Percentiles rank a stretch among this genome's conserved stretches.
Evolutionary conservation across 2,888 invertebrate genomes (phyloP).

Genomic region (Heteropelma amictum): DNA sequence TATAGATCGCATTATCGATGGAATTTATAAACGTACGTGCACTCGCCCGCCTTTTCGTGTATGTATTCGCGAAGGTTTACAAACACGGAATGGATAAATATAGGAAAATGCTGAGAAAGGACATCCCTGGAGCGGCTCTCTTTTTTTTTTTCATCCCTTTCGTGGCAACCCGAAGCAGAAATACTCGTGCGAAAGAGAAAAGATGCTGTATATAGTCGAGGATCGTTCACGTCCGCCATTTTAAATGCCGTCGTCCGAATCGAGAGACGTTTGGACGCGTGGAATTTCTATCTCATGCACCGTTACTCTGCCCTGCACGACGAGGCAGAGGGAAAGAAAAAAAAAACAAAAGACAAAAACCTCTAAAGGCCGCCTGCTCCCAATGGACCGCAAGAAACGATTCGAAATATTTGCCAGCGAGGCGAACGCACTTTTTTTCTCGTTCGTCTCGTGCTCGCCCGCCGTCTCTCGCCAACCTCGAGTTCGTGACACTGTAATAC

Average conservation of each 20-base stretch:
- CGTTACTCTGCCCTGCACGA: conserved; percentile 2
- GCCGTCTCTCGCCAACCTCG: conserved; percentile 56
- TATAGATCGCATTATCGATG: conserved; percentile 39
- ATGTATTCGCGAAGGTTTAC: too few relatives aligned
- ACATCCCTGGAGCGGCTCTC: too few relatives aligned
- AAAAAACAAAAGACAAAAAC: conserved; percentile 73
- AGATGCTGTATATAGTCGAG: conserved; percentile 4
- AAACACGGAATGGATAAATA: too few relatives aligned
- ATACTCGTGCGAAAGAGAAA: conserved; percentile 34
- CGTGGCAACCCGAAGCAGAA: too few relatives aligned
- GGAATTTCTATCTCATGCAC: conserved; percentile 45
- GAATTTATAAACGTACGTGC: conserved; percentile 14
- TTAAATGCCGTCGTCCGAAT: conserved; percentile 28
- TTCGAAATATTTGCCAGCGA: conserved; percentile 67
- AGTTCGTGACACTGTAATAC: conserved; percentile 22
- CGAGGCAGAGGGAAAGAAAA: conserved; percentile 50
- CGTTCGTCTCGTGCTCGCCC: conserved; percentile 26
- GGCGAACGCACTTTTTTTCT: conserved; percentile 42
- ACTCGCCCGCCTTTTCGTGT: too few relatives aligned
- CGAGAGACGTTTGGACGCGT: conserved; percentile 37
- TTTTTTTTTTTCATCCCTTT: too few relatives aligned
- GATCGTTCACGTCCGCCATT: conserved; percentile 32
- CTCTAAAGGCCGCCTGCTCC: conserved; percentile 74
- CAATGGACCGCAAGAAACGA: conserved; percentile 76
- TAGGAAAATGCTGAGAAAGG: conserved; percentile 8